These are phyloP conservation scores for Drosophila nr. perissopoda DNA, from an alignment of 2,888 invertebrate genomes.

Conservation along the genomic window DNA sequence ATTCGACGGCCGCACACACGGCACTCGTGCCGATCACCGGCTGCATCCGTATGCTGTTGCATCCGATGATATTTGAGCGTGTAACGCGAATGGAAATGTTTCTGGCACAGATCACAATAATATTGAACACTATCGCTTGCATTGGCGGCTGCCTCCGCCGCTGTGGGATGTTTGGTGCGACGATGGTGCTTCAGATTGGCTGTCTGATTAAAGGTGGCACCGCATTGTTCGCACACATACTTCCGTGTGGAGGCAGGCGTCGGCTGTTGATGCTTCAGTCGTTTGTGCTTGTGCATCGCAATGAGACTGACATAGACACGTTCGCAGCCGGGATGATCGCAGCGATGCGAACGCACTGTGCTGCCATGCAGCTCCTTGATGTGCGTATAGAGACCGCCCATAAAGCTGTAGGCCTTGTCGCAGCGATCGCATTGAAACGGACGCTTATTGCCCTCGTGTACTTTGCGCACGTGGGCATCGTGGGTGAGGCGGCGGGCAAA, in stretches of 20 bases:
- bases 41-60: slow-evolving; percentile 72
- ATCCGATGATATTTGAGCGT: slow-evolving; percentile 78
- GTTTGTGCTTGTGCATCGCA: slow-evolving; percentile 82
- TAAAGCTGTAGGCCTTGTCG: slow-evolving; percentile 80
- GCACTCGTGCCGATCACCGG: slow-evolving; percentile 64
- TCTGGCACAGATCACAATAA: slow-evolving; percentile 76
- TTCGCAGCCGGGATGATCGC: slow-evolving; percentile 76
- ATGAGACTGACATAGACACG: slow-evolving; percentile 81
- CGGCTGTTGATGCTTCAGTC: slow-evolving; percentile 73
- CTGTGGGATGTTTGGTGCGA: slow-evolving; percentile 79
- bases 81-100: slow-evolving; percentile 80
- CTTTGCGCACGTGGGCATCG: slow-evolving; percentile 78
- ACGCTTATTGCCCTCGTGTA: slow-evolving; percentile 80
- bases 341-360: slow-evolving; percentile 71
- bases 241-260: slow-evolving; percentile 51
- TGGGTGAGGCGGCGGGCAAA: slow-evolving; percentile 79
- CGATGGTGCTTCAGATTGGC: slow-evolving; percentile 82
- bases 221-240: slow-evolving; percentile 83
- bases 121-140: slow-evolving; percentile 60
- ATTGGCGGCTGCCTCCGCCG: slow-evolving; percentile 65
- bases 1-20: slow-evolving; percentile 77
- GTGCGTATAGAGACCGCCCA: slow-evolving; percentile 82
- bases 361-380: slow-evolving; percentile 79
- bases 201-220: slow-evolving; percentile 82
- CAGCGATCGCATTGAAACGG: slow-evolving; percentile 82